These are phyloP conservation scores for Gambelia wislizenii DNA, from an alignment of 2,797 vertebrate species.

Conservation along the genomic window DNA sequence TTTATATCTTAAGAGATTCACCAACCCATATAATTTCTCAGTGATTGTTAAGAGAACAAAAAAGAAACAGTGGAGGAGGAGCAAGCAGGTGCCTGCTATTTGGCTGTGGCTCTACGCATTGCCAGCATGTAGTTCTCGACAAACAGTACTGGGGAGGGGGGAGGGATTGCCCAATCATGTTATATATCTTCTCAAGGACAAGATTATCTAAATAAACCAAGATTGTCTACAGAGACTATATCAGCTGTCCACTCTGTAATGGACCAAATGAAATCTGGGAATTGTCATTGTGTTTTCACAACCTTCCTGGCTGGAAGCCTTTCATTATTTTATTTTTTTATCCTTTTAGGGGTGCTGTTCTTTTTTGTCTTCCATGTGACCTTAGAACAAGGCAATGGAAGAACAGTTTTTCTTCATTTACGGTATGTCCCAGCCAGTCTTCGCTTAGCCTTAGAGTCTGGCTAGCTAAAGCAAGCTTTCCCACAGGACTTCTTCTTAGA, in stretches of 20 bases:
- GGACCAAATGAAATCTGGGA: not conserved
- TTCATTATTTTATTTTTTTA: not conserved
- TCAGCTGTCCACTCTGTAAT: not conserved
- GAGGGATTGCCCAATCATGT: not conserved
- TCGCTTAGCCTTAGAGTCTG: too few relatives aligned
- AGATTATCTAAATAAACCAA: not conserved
- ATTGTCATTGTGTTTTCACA: not conserved
- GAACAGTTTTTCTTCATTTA: not conserved
- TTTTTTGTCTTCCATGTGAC: not conserved
- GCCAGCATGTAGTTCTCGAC: not conserved
- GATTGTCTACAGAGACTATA: not conserved
- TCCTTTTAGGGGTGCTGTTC: not conserved
- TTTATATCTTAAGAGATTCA: not conserved
- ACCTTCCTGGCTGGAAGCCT: not conserved
- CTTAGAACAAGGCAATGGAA: not conserved
- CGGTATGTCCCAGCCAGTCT: not conserved
- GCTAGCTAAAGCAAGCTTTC: too few relatives aligned
- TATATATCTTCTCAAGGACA: not conserved
- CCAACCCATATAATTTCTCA: too few relatives aligned
- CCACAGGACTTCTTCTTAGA: too few relatives aligned
- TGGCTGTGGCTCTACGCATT: not conserved
- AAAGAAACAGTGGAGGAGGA: not conserved
- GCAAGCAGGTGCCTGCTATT: too few relatives aligned
- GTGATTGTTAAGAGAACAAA: not conserved
- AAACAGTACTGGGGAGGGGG: not conserved